Base-by-base conservation (phyloP, 2,113 vertebrate species). In the Rallus limicola region DNA sequence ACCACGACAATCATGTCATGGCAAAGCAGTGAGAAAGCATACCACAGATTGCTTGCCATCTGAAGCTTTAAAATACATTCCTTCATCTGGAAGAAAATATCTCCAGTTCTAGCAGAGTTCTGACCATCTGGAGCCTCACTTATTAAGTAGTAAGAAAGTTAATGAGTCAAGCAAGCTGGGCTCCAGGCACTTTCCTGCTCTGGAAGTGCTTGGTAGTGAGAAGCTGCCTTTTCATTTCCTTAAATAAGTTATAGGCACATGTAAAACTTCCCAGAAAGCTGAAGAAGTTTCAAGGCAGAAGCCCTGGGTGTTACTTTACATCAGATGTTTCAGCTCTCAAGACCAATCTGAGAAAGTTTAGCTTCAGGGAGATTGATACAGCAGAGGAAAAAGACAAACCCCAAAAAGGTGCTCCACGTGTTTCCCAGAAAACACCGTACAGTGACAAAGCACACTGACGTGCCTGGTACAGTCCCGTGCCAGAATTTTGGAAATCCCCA, bases 1-100 rank as follows among this genome's bases (percentile, higher is more conserved):
- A n/a, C n/a, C n/a, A n/a, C n/a, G n/a, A n/a, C n/a, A n/a, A 85
- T 10, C 46, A 42, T 1, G 0, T 10, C 36, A 13, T 0, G 6
- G 33, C 83, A 91, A 68, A 65, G 50, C 50, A 80, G 64, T 1
- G 7, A 64, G 42, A 23, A 84, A 81, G 29, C 8, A n/a, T 52
- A 71, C 44, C 36, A 60, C 13, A 60, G 70, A 74, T 67, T 89
- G 81, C 58, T 90, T 60, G 69, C 78, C 40, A 29, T 53, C 52
- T 58, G 25, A 74, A 81, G 56, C 33, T 83, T 65, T 86, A 80
- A 88, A 93, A 88, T 68, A 76, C 79, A 75, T 85, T 90, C 42
- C 48, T 52, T 82, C 50, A 68, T 68, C 9, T 33, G 67, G 85
- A 72, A 80, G 67, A 74, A 92, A 77, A 71, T n/a, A 38, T 55